These are phyloP conservation scores for Cottus gobio DNA, from an alignment of 2,113 vertebrate genomes.

Conservation along the genomic window DNA sequence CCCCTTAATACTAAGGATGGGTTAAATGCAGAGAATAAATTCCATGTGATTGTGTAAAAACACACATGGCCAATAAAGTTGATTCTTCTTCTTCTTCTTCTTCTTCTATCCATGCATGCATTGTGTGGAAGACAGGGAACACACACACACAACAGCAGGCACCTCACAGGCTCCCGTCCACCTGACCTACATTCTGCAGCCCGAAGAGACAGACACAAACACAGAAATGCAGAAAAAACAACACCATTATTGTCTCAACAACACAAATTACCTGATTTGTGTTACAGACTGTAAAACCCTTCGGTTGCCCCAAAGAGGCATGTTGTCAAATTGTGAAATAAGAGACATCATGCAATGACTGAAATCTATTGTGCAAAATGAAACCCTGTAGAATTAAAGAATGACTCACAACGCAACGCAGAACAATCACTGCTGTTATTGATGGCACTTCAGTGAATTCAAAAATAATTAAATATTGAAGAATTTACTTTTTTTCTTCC, in stretches of 20 bases:
- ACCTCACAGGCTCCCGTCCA: constrained; percentile 49
- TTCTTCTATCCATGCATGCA: constrained; percentile 6
- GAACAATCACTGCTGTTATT: background rate
- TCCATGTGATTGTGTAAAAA: too few species aligned
- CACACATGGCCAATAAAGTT: too few species aligned
- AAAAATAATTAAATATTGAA: background rate
- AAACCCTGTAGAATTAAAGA: background rate
- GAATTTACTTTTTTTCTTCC: background rate
- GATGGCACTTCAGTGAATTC: background rate
- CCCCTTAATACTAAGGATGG: too few species aligned
- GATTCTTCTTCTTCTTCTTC: too few species aligned
- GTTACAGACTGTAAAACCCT: background rate
- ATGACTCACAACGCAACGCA: background rate
- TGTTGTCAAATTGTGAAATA: background rate
- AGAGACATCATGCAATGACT: background rate
- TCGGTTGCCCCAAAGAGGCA: background rate
- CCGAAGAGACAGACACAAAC: background rate
- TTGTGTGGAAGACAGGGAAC: background rate
- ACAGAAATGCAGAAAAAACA: background rate
- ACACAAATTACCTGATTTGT: background rate
- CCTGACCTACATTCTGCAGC: constrained; percentile 64
- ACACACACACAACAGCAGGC: constrained; percentile 37
- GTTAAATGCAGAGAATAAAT: too few species aligned
- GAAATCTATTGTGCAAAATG: background rate
- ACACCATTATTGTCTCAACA: background rate